A percentile compares a stretch with the other conserved stretches of the same genome.
These are phyloP conservation scores for Lathamus discolor DNA, from an alignment of 2,113 vertebrate genomes.

Conservation along the genomic window DNA sequence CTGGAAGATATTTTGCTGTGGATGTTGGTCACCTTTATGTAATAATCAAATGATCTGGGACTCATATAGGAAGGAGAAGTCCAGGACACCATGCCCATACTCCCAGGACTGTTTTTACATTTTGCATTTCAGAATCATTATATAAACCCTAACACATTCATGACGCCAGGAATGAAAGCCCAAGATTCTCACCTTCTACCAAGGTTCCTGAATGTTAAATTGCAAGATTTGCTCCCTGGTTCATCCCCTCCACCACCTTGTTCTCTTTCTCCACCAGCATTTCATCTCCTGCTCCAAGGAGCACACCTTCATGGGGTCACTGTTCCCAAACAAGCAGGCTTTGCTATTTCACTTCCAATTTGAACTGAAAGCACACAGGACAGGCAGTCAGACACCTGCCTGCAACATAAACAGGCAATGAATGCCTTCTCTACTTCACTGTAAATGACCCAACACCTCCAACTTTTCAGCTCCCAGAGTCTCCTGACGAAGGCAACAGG, in stretches of 20 bases:
- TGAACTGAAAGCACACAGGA: neutral
- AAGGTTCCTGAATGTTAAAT: neutral
- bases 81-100: neutral
- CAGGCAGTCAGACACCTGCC: neutral
- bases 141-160: slow-evolving; percentile 31
- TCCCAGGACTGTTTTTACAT: neutral
- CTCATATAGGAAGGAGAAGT: neutral
- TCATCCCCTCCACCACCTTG: neutral
- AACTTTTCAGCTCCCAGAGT: neutral
- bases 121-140: slow-evolving; percentile 8
- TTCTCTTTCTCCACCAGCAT: neutral
- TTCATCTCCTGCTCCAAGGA: neutral
- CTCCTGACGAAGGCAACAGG: neutral
- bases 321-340: neutral
- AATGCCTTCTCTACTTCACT: neutral
- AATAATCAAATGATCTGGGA: neutral
- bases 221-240: fast-evolving
- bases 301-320: neutral
- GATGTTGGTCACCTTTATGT: neutral
- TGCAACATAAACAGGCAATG: neutral
- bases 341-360: neutral
- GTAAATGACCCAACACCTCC: neutral
- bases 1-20: neutral
- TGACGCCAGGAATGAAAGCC: neutral
- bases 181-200: neutral